phyloP scores from a whole-genome alignment of 2,888 invertebrate genomes.

The Eutolmus rufibarbis region DNA sequence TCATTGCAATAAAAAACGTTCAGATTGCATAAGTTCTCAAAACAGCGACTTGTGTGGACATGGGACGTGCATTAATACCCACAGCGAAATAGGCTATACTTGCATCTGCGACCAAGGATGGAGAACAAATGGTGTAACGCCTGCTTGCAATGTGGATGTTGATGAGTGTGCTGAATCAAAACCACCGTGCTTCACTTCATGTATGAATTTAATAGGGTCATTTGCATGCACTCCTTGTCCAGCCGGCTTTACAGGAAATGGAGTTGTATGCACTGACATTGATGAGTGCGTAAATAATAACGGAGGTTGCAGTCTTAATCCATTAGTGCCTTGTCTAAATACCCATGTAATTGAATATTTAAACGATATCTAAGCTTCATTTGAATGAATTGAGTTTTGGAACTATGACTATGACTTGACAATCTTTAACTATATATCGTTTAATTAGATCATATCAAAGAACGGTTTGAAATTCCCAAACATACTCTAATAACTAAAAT shows the following conservation, averaged over 20 bases:
- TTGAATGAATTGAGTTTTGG: no score
- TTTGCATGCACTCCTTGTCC: slow-evolving; percentile 92
- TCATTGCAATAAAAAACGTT: slow-evolving; percentile 78
- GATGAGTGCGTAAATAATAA: slow-evolving; percentile 85
- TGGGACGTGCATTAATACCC: slow-evolving; percentile 79
- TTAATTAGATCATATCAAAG: no score
- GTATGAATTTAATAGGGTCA: slow-evolving; percentile 88
- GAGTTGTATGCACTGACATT: slow-evolving; percentile 83
- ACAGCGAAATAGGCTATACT: slow-evolving; percentile 71
- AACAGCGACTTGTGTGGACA: slow-evolving; percentile 85
- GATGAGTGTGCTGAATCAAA: slow-evolving; percentile 80
- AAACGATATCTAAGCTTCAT: neutral
- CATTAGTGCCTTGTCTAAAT: slow-evolving; percentile 86
- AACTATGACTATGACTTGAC: no score
- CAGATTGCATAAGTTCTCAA: slow-evolving; percentile 76
- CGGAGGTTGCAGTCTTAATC: slow-evolving; percentile 87
- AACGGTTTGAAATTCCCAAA: no score
- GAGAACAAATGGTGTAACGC: slow-evolving; percentile 74
- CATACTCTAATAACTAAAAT: no score
- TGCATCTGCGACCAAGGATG: slow-evolving; percentile 90
- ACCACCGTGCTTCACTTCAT: slow-evolving; percentile 81
- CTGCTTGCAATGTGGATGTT: slow-evolving; percentile 82
- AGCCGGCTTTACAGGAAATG: slow-evolving; percentile 84
- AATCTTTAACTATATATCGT: no score
- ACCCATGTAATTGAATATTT: slow-evolving; percentile 68